phyloP scores from a whole-genome alignment of 2,888 invertebrate genomes.

The Flexamia atlantica region DNA sequence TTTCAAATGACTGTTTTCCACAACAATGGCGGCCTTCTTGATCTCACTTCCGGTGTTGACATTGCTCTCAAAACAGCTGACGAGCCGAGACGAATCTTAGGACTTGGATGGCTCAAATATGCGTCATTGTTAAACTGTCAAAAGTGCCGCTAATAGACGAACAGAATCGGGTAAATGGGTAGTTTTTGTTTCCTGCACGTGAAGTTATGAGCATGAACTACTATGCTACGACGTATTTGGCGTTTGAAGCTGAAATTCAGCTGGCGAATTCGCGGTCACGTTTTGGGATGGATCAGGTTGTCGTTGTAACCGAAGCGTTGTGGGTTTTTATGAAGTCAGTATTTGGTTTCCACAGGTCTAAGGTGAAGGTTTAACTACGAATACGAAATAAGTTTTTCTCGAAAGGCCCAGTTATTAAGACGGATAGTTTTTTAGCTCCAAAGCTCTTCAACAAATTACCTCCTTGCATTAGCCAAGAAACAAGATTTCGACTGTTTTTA shows the following conservation, averaged over 20 bases:
- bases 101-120: not conserved
- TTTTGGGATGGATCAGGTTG: not conserved
- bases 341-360: no score
- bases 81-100: slow-evolving; percentile 8
- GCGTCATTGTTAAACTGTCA: slow-evolving; percentile 1
- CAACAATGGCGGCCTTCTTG: slow-evolving; percentile 20
- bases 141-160: slow-evolving; percentile 1
- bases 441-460: no score
- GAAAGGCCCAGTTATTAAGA: no score
- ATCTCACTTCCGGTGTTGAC: slow-evolving; percentile 38
- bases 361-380: no score
- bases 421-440: no score
- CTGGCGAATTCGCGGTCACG: not conserved
- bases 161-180: not conserved
- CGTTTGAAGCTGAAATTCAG: no score
- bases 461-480: no score
- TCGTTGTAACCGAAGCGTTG: not conserved
- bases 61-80: slow-evolving; percentile 30
- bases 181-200: not conserved
- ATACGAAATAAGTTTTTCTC: no score
- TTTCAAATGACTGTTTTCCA: not conserved
- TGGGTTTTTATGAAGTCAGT: not conserved
- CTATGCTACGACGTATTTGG: not conserved
- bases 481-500: no score
- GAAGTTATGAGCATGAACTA: not conserved